Evolutionary conservation across 2,113 vertebrate genomes (phyloP).

Genomic region (Thymallus thymallus): DNA sequence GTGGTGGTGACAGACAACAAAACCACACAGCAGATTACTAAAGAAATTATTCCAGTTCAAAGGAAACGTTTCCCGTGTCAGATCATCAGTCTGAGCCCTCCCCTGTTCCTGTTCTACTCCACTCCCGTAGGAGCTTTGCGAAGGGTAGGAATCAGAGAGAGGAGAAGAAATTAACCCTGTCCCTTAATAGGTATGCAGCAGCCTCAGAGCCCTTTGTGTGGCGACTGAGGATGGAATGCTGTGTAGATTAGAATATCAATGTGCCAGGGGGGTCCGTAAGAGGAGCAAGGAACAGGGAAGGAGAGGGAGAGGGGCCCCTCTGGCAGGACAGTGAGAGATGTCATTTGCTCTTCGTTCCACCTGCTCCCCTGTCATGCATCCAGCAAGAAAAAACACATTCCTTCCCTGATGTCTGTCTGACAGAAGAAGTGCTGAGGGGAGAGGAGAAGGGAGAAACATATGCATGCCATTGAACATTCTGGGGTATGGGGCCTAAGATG

Average conservation of each 20-base stretch:
- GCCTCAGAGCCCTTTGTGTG: slow-evolving; percentile 38
- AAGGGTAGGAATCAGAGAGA: neutral
- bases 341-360: slow-evolving; percentile 70
- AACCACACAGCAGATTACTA: slow-evolving; percentile 7
- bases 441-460: slow-evolving; percentile 46
- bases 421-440: neutral
- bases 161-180: neutral
- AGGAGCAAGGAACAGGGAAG: slow-evolving; percentile 28
- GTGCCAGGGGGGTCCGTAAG: slow-evolving; percentile 47
- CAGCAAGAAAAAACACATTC: slow-evolving; percentile 44
- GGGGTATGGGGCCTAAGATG: slow-evolving; percentile 58
- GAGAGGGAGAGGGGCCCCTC: neutral
- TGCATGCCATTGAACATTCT: slow-evolving; percentile 59
- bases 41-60: slow-evolving; percentile 11
- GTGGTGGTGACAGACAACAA: neutral
- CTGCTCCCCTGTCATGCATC: slow-evolving; percentile 69
- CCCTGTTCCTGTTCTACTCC: neutral
- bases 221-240: slow-evolving; percentile 18
- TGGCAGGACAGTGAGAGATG: slow-evolving; percentile 49
- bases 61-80: neutral
- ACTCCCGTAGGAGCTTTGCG: neutral
- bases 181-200: neutral
- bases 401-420: slow-evolving; percentile 52
- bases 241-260: slow-evolving; percentile 73
- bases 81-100: neutral